Conservation (phyloP, 2,113 vertebrate species). For the Enhydra lutris region DNA sequence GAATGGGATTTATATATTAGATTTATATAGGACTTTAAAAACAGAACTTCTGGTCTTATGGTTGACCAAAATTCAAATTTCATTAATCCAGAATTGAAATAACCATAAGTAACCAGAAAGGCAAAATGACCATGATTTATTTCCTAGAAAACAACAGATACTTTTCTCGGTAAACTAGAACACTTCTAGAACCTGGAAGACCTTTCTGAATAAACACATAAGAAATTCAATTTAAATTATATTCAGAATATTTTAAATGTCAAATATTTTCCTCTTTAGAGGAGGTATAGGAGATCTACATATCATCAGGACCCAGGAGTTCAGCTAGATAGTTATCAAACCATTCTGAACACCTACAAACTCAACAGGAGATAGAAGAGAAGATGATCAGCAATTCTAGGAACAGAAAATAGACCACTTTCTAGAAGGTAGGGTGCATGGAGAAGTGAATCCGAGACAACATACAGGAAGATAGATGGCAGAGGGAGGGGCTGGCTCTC, state of each 20-base stretch:
- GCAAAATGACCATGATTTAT: neutral
- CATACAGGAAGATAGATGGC: too few relatives aligned
- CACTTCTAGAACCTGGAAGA: neutral
- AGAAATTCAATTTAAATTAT: slow-evolving; percentile 41
- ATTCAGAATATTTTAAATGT: neutral
- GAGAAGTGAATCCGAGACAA: too few relatives aligned
- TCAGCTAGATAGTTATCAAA: too few relatives aligned
- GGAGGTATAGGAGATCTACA: too few relatives aligned
- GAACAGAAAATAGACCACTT: too few relatives aligned
- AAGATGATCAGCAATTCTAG: too few relatives aligned
- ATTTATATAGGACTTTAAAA: neutral
- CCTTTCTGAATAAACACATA: slow-evolving; percentile 3
- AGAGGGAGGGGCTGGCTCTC: too few relatives aligned
- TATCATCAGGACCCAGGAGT: too few relatives aligned
- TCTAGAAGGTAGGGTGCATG: too few relatives aligned
- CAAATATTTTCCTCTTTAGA: neutral
- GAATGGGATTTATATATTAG: neutral
- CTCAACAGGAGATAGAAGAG: too few relatives aligned
- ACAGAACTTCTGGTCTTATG: neutral
- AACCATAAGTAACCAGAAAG: neutral
- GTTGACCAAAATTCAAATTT: neutral
- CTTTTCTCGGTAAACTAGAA: neutral
- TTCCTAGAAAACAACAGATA: neutral
- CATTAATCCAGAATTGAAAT: neutral
- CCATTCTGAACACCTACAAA: too few relatives aligned